These are phyloP conservation scores for Notodonta dromedarius DNA, from an alignment of 2,888 invertebrate species.

Conservation along the genomic window DNA sequence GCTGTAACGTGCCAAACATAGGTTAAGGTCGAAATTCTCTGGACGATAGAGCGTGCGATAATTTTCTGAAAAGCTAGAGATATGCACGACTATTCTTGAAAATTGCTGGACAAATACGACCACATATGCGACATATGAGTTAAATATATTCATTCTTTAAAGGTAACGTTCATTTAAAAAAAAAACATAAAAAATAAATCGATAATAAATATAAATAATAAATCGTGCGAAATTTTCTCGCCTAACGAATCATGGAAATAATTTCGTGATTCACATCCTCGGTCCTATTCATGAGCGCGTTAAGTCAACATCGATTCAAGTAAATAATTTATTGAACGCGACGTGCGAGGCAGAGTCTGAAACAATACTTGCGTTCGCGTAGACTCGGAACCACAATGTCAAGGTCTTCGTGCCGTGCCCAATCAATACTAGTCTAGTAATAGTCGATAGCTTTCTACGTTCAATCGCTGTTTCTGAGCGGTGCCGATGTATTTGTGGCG, in stretches of 20 bases:
- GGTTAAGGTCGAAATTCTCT: constrained; percentile 1
- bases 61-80: neutral
- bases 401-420: constrained; percentile 30
- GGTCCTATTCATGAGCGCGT: neutral
- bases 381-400: constrained; percentile 36
- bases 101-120: neutral
- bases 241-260: no score
- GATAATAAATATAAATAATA: no score
- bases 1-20: neutral
- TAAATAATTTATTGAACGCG: constrained; percentile 28
- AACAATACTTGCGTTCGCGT: constrained; percentile 18
- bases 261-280: neutral
- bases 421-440: constrained; percentile 34
- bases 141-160: neutral
- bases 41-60: neutral
- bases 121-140: neutral
- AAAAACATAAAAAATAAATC: no score
- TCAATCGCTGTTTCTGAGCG: constrained; percentile 9
- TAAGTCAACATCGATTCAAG: constrained; percentile 21
- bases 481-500: constrained; percentile 23
- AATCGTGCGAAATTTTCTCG: no score
- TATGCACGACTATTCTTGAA: neutral
- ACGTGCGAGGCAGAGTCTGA: constrained; percentile 14
- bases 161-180: no score
- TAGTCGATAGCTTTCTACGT: constrained; percentile 20